A percentile compares a stretch with the other conserved stretches of the same genome.
Evolutionary conservation across 2,797 vertebrate species (phyloP).

Genomic region (Pogonophryne albipinna): DNA sequence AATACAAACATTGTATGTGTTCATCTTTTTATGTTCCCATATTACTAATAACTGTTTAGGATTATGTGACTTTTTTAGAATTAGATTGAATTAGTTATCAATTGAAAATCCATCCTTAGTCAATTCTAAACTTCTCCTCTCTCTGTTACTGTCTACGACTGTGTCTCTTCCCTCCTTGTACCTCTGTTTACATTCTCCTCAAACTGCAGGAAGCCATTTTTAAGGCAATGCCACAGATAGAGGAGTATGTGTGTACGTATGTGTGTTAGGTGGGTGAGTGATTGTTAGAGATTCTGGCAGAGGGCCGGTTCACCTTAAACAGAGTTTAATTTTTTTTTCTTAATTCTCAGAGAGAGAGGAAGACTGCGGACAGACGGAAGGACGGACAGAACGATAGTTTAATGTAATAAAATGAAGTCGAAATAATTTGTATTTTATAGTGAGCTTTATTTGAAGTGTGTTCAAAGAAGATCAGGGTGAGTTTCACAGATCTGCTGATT

Average conservation of each 20-base stretch:
- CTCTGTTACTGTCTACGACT: slow-evolving; percentile 2
- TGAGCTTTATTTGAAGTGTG: too few species aligned
- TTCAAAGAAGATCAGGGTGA: too few species aligned
- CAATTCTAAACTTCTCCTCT: slow-evolving; percentile 12
- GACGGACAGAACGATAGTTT: too few species aligned
- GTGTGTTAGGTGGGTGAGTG: slow-evolving; percentile 54
- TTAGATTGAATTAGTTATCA: slow-evolving; percentile 7
- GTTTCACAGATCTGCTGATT: too few species aligned
- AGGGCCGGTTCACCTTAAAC: slow-evolving; percentile 60
- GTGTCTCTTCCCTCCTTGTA: slow-evolving; percentile 12
- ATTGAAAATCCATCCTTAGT: slow-evolving; percentile 11
- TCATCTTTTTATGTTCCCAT: neutral
- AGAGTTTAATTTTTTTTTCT: slow-evolving; percentile 41
- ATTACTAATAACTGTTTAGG: slow-evolving; percentile 4
- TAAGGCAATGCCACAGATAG: slow-evolving; percentile 63
- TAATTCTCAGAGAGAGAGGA: slow-evolving; percentile 26
- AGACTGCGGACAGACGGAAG: too few species aligned
- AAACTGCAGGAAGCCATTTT: slow-evolving; percentile 69
- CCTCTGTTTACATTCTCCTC: slow-evolving; percentile 71
- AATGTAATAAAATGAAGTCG: too few species aligned
- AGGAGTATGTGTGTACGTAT: slow-evolving; percentile 45
- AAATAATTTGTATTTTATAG: too few species aligned
- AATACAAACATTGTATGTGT: neutral
- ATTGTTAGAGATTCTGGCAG: slow-evolving; percentile 59
- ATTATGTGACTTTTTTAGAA: neutral